Percentiles rank a stretch among this genome's conserved stretches.
Evolutionary conservation across 2,113 vertebrate species (phyloP).

Genomic region (Australoheros scitulus): DNA sequence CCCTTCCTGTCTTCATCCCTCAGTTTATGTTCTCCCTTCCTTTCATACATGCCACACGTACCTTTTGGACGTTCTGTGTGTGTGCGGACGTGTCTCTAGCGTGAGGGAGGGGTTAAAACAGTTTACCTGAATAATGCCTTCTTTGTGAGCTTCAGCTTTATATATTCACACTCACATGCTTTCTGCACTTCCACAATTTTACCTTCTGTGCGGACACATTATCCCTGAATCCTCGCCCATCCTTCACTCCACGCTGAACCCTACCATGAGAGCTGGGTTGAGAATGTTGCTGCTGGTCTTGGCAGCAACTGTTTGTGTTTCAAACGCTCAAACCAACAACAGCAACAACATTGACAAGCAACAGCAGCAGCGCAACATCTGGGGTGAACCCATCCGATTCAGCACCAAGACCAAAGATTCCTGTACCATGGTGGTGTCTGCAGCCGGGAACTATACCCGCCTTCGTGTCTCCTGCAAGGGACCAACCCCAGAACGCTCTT

Average conservation of each 20-base stretch:
- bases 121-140: slow-evolving; percentile 69
- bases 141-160: slow-evolving; percentile 77
- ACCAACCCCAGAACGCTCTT: slow-evolving; percentile 68
- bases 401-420: slow-evolving; percentile 83
- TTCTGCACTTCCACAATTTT: not conserved
- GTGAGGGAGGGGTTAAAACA: not conserved
- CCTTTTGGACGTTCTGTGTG: slow-evolving; percentile 21
- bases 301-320: slow-evolving; percentile 62
- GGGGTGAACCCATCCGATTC: slow-evolving; percentile 83
- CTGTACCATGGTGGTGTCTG: slow-evolving; percentile 80
- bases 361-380: slow-evolving; percentile 63
- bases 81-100: slow-evolving; percentile 7
- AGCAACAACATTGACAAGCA: slow-evolving; percentile 20
- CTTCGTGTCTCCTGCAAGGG: slow-evolving; percentile 83
- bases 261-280: slow-evolving; percentile 75
- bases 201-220: slow-evolving; percentile 18
- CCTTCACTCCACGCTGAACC: not conserved
- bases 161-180: slow-evolving; percentile 53
- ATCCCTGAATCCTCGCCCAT: not conserved
- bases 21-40: slow-evolving; percentile 33
- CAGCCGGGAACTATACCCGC: slow-evolving; percentile 75
- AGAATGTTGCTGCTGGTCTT: slow-evolving; percentile 72
- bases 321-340: slow-evolving; percentile 72
- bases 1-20: slow-evolving; percentile 27
- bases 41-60: not conserved